Base-by-base conservation (phyloP, 2,113 vertebrate genomes). In the Antennarius striatus region DNA sequence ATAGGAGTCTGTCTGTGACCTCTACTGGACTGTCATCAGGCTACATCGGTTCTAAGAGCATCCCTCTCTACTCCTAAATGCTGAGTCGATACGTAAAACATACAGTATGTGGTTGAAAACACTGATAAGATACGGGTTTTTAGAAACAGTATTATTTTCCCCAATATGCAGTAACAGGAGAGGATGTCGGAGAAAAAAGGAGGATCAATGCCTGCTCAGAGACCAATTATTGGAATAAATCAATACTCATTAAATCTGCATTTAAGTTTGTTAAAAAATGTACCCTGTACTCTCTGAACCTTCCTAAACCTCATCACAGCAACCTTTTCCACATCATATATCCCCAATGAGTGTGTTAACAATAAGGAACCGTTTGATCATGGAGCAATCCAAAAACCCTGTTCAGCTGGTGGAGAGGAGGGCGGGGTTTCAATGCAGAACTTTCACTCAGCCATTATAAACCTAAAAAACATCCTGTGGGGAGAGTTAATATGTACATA, bases 211-310 rank as follows among this genome's bases (percentile, higher is more conserved):
- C 9, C 22, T 61, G 56, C 71, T 61, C 13, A 62, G 58, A 71
- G 65, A 73, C 56, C 48, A 6, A 7, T 59, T 48, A 48, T 29
- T 42, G 50, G 60, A 77, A 73, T 82, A 78, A 85, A 89, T 87
- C 80, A 74, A 85, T 87, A 51, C 63, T 86, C 70, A 86, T 87
- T 80, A 83, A 54, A 71, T 69, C 52, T 36, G 47, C 70, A 74
- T 73, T 59, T 55, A 68, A 56, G 61, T 55, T 54, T 36, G 62
- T 73, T 52, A 75, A 29, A 43, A 8, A 13, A 59, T 75, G 72
- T 29, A 39, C 6, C 10, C 22, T 8, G 40, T 3, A 36, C 16
- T 28, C 49, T 48, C n/a, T 52, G 61, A 63, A 64, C 56, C 36
- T 16, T 2, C 70, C 17, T 32, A 39, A 10, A 64, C 54, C 32